Conservation (phyloP, 2,797 vertebrate species). For the Leptodactylus fallax region DNA sequence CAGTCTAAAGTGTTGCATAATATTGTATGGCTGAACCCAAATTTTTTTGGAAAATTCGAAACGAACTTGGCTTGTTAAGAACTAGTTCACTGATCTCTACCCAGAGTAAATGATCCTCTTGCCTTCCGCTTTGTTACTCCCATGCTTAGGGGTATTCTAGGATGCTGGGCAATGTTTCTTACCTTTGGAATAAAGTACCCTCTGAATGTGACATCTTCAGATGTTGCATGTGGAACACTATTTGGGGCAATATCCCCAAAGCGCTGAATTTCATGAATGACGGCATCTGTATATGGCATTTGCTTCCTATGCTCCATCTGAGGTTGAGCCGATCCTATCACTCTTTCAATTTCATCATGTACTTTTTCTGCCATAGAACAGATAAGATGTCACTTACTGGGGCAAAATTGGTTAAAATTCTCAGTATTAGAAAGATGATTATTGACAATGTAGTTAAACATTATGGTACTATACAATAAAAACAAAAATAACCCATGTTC, state of each 20-base stretch:
- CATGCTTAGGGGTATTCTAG: background rate
- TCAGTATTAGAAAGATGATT: no score
- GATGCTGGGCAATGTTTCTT: background rate
- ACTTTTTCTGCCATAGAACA: background rate
- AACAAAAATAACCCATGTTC: no score
- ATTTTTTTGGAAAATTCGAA: no score
- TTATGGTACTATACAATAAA: no score
- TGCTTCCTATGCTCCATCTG: conserved; percentile 57
- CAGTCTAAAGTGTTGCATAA: no score
- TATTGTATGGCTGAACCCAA: no score
- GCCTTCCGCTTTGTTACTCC: no score
- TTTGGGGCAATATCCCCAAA: conserved; percentile 66
- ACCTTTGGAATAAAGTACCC: conserved; percentile 69
- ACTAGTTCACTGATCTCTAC: no score
- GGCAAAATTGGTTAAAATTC: no score
- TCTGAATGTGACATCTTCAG: conserved; percentile 62
- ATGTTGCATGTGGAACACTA: conserved; percentile 62
- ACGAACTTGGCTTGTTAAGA: no score
- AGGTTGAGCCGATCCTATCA: conserved; percentile 62
- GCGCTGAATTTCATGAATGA: conserved; percentile 68
- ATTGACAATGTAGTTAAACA: no score
- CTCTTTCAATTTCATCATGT: conserved; percentile 28
- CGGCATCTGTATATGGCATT: conserved; percentile 67
- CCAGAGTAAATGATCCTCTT: background rate
- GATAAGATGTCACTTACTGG: background rate